phyloP scores from a whole-genome alignment of 1,140 invertebrate genomes.

The Octopus sinensis region DNA sequence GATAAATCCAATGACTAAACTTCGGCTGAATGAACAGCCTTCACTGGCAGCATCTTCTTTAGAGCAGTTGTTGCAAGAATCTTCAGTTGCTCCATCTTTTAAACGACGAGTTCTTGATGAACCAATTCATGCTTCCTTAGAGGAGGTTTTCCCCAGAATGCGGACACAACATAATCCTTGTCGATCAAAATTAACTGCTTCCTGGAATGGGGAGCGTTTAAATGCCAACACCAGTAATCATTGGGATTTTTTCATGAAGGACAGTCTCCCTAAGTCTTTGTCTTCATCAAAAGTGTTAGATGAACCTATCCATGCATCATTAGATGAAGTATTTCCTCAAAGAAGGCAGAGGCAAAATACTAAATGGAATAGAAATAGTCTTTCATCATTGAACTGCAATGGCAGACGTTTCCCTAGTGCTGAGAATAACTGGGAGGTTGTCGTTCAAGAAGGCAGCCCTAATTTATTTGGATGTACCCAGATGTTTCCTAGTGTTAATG shows the following conservation, averaged over 20 bases:
- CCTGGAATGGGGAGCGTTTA: not conserved
- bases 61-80: not conserved
- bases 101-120: not conserved
- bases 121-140: not conserved
- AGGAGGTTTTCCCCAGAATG: not conserved
- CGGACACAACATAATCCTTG: not conserved
- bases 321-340: conserved; percentile 3
- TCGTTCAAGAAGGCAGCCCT: not conserved
- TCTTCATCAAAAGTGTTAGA: not conserved
- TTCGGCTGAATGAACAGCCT: not conserved
- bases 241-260: not conserved
- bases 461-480: conserved; percentile 4
- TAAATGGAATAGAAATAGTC: not conserved
- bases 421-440: conserved; percentile 1
- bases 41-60: not conserved
- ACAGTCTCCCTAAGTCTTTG: not conserved
- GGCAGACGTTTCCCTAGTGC: not conserved
- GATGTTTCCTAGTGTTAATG: conserved; percentile 3
- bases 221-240: not conserved
- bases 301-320: not conserved
- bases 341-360: not conserved
- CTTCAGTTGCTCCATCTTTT: not conserved
- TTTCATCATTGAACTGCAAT: not conserved
- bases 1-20: not conserved
- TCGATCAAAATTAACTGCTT: not conserved